These are phyloP conservation scores for Empidonax alnorum DNA, from an alignment of 2,113 vertebrate species.

Conservation along the genomic window DNA sequence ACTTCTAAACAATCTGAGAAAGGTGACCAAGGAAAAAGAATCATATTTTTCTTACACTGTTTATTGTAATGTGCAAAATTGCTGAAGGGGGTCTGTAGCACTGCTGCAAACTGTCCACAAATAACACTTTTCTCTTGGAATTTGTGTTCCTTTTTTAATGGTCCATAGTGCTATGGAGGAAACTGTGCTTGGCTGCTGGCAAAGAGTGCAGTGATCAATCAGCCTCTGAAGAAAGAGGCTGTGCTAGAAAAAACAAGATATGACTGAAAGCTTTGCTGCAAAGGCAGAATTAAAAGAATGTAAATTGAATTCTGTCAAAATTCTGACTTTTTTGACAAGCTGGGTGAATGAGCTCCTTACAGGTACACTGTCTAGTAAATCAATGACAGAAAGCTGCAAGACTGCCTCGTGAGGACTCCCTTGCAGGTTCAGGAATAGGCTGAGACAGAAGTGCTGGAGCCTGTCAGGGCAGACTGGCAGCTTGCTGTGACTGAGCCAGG, in stretches of 20 bases:
- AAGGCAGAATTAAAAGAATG: background rate
- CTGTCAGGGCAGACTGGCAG: constrained; percentile 6
- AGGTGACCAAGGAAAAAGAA: background rate
- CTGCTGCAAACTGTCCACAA: background rate
- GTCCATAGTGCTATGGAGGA: background rate
- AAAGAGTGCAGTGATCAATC: background rate
- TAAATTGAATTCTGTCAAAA: background rate
- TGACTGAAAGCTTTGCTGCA: background rate
- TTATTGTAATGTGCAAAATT: background rate
- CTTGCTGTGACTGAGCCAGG: background rate
- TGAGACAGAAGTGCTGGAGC: background rate
- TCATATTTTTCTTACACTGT: background rate
- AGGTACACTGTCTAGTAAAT: background rate
- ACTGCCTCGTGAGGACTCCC: background rate
- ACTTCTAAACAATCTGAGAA: background rate
- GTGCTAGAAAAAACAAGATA: background rate
- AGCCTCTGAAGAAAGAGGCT: background rate
- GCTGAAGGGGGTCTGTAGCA: background rate
- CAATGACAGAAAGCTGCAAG: background rate
- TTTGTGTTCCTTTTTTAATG: background rate
- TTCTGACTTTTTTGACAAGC: background rate
- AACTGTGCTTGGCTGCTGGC: background rate
- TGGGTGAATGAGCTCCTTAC: background rate
- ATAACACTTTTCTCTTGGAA: background rate
- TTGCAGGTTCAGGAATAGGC: background rate